A percentile compares a stretch with the other conserved stretches of the same genome.
Evolutionary conservation across 2,797 vertebrate genomes (phyloP).

Genomic region (Neoniphon sammara): DNA sequence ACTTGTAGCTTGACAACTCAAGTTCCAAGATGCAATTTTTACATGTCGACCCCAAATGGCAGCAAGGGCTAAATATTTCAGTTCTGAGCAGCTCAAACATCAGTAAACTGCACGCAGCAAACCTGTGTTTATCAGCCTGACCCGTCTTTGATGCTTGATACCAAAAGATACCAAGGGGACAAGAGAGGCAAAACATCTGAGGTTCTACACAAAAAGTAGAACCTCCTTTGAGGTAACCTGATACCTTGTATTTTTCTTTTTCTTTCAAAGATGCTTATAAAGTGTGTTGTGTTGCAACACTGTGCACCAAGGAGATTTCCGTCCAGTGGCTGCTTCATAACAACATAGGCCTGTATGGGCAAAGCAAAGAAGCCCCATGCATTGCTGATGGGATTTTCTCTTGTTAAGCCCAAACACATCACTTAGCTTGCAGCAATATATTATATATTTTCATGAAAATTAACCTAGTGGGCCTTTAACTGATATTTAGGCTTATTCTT

Average conservation of each 20-base stretch:
- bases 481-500: too few relatives aligned
- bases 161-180: slow-evolving; percentile 26
- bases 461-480: too few relatives aligned
- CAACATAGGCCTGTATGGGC: neutral
- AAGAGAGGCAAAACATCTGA: slow-evolving; percentile 21
- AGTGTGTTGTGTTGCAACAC: slow-evolving; percentile 28
- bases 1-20: neutral
- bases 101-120: neutral
- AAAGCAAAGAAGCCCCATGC: neutral
- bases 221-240: slow-evolving; percentile 31
- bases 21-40: slow-evolving; percentile 16
- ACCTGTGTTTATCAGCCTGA: slow-evolving; percentile 17
- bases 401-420: too few relatives aligned
- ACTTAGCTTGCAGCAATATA: too few relatives aligned
- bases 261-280: slow-evolving; percentile 8
- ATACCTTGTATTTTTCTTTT: slow-evolving; percentile 11
- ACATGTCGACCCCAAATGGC: neutral
- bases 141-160: neutral
- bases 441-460: too few relatives aligned
- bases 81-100: slow-evolving; percentile 28
- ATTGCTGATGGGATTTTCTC: too few relatives aligned
- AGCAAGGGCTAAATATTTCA: neutral
- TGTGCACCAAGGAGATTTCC: slow-evolving; percentile 40
- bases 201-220: slow-evolving; percentile 18
- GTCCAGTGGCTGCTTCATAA: slow-evolving; percentile 26